phyloP scores from a whole-genome alignment of 1,140 invertebrate species.

The Hypsibius dujardini region DNA sequence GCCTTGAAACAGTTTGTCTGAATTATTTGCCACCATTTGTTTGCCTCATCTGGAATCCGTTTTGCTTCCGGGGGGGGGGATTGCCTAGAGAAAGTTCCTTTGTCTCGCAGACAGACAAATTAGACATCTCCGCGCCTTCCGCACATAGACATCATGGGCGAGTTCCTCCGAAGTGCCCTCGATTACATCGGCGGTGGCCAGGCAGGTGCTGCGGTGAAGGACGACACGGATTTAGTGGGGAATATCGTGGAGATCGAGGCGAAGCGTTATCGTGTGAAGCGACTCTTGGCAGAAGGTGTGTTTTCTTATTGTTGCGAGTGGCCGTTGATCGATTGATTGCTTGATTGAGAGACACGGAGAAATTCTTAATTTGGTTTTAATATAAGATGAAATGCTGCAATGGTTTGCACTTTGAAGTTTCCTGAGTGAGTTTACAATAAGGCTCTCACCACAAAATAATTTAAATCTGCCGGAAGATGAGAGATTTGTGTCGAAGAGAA shows the following conservation, averaged over 20 bases:
- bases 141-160: background rate
- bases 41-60: too few species aligned
- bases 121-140: too few species aligned
- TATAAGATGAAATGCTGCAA: background rate
- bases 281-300: constrained; percentile 3
- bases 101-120: too few species aligned
- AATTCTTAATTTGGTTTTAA: too few species aligned
- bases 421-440: background rate
- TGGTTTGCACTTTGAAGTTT: background rate
- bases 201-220: background rate
- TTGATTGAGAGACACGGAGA: too few species aligned
- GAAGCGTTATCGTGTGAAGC: background rate
- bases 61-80: too few species aligned
- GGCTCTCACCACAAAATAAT: too few species aligned
- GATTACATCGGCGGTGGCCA: constrained; percentile 13
- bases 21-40: too few species aligned
- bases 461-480: too few species aligned
- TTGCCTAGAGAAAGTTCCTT: too few species aligned
- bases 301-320: background rate
- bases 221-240: constrained; percentile 8
- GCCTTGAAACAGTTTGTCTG: too few species aligned
- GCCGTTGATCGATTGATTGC: background rate
- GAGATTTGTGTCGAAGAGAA: too few species aligned
- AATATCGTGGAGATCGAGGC: constrained; percentile 14
- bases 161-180: background rate